These are phyloP conservation scores for Seriola aureovittata DNA, from an alignment of 2,113 vertebrate genomes.

Conservation along the genomic window DNA sequence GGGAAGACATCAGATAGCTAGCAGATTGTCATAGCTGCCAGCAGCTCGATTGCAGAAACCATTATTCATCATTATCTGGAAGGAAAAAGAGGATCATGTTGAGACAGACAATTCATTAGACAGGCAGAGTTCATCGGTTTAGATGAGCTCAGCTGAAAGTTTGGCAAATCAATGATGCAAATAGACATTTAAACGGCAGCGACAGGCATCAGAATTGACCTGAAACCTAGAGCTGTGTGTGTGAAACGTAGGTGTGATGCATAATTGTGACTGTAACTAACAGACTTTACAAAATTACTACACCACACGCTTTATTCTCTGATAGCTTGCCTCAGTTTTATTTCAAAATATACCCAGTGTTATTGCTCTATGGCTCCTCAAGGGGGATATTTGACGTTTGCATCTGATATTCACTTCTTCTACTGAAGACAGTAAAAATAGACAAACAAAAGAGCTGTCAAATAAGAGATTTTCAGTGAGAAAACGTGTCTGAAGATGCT, in stretches of 20 bases:
- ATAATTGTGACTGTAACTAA: not conserved
- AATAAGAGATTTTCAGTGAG: conserved; percentile 18
- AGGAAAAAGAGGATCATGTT: conserved; percentile 13
- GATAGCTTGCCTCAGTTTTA: not conserved
- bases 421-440: conserved; percentile 57
- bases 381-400: conserved; percentile 44
- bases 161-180: not conserved
- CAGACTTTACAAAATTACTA: not conserved
- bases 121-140: not conserved
- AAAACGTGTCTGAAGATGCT: conserved; percentile 45
- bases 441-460: conserved; percentile 41
- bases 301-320: not conserved
- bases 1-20: conserved; percentile 78
- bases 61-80: conserved; percentile 82
- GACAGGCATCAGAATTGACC: not conserved
- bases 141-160: not conserved
- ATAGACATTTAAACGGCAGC: not conserved
- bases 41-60: conserved; percentile 43
- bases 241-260: not conserved
- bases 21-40: conserved; percentile 77
- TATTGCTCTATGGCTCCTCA: not conserved
- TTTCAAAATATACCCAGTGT: not conserved
- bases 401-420: not conserved
- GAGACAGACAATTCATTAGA: conserved; percentile 17
- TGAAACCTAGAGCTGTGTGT: not conserved